Evolutionary conservation across 2,113 vertebrate genomes (phyloP).

Genomic region (Marcusenius ussheri): DNA sequence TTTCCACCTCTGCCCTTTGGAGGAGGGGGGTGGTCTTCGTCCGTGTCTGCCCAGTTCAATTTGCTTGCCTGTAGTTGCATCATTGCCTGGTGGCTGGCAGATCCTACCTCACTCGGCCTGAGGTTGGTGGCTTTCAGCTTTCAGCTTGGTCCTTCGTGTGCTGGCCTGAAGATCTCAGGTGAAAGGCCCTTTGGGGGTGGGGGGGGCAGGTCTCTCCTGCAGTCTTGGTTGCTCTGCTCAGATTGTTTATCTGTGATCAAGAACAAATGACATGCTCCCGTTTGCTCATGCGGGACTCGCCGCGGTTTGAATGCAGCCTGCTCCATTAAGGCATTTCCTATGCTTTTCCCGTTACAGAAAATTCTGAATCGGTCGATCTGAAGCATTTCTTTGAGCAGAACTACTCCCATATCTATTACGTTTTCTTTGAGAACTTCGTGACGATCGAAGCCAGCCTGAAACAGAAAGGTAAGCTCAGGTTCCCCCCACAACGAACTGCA

Average conservation of each 20-base stretch:
- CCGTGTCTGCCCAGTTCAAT: not conserved
- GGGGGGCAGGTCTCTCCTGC: not conserved
- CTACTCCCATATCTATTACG: constrained; percentile 98
- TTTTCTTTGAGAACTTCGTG: constrained; percentile 99
- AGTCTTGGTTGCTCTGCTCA: not conserved
- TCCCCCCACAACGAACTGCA: not conserved
- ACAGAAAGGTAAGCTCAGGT: constrained; percentile 78
- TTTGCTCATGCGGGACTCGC: not conserved
- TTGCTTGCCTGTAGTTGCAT: not conserved
- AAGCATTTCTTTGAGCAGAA: constrained; percentile 94
- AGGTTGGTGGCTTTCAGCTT: not conserved
- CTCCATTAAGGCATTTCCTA: constrained; percentile 23
- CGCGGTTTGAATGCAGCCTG: not conserved
- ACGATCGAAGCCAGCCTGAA: constrained; percentile 93
- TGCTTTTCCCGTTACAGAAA: constrained; percentile 71
- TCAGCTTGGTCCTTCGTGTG: not conserved
- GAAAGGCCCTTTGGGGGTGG: not conserved
- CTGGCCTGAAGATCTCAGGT: not conserved
- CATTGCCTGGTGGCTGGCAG: not conserved
- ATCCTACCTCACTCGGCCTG: not conserved
- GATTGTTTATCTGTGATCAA: not conserved
- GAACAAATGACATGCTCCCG: not conserved
- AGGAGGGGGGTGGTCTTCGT: not conserved
- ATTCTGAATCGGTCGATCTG: constrained; percentile 85
- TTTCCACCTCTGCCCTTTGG: no score